phyloP scores from a whole-genome alignment of 2,888 invertebrate species.

The Eulithis prunata region DNA sequence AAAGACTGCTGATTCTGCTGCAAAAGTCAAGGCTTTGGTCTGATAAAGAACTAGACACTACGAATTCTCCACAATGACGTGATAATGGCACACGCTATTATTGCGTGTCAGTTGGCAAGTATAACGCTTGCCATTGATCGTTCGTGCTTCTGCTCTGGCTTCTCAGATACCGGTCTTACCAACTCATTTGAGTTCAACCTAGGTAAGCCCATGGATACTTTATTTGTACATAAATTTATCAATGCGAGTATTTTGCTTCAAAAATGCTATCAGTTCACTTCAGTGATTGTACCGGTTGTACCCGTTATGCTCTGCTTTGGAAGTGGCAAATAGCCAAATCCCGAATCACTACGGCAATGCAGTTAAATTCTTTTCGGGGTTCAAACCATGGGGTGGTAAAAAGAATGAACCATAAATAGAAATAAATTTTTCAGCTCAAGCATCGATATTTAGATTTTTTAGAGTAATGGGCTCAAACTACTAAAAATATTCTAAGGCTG shows the following conservation, averaged over 20 bases:
- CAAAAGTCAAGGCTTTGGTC: too few species aligned
- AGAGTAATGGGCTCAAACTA: too few species aligned
- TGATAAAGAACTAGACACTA: not conserved
- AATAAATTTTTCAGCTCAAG: too few species aligned
- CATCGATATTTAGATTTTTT: too few species aligned
- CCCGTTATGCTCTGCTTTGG: not conserved
- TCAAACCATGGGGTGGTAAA: too few species aligned
- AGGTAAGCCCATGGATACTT: not conserved
- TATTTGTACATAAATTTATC: not conserved
- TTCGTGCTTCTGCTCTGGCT: constrained; percentile 10
- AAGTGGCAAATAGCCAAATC: constrained; percentile 1
- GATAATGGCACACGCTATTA: not conserved
- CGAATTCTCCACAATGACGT: not conserved
- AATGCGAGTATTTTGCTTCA: too few species aligned
- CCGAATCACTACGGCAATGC: not conserved
- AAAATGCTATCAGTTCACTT: too few species aligned
- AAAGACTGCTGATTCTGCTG: too few species aligned
- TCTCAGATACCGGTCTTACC: constrained; percentile 13
- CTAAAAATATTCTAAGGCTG: too few species aligned
- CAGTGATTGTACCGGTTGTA: not conserved
- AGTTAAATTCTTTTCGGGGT: not conserved
- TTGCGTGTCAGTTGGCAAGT: constrained; percentile 19
- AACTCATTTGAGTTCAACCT: not conserved
- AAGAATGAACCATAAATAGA: too few species aligned
- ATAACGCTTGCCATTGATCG: constrained; percentile 18